Evolutionary conservation across 2,113 vertebrate species (phyloP).

Genomic region (Plestiodon gilberti): DNA sequence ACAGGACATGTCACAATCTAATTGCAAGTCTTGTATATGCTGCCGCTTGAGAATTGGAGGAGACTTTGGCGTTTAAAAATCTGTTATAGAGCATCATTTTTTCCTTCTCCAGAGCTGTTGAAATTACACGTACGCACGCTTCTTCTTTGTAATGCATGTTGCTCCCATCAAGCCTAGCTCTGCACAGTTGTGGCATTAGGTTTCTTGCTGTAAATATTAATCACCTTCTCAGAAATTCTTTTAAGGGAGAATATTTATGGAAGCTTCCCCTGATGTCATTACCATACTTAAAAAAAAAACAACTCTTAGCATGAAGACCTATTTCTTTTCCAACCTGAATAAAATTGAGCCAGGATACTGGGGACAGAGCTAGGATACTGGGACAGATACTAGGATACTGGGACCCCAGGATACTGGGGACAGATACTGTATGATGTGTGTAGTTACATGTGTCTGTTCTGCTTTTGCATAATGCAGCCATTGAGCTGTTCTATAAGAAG

Average conservation of each 20-base stretch:
- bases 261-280: no score
- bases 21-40: constrained; percentile 43
- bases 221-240: constrained; percentile 23
- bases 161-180: constrained; percentile 33
- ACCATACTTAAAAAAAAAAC: no score
- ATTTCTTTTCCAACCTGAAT: no score
- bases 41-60: constrained; percentile 29
- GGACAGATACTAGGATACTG: no score
- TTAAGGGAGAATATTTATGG: not conserved
- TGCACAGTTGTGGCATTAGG: constrained; percentile 19
- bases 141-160: constrained; percentile 28
- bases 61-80: constrained; percentile 24
- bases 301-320: no score
- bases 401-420: no score
- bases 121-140: constrained; percentile 33
- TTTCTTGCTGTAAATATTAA: constrained; percentile 28
- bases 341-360: no score
- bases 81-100: constrained; percentile 43
- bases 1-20: constrained; percentile 23
- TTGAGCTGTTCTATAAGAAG: no score
- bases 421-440: no score
- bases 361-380: no score
- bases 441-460: no score
- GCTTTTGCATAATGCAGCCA: no score
- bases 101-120: constrained; percentile 44